Evolutionary conservation across 2,888 invertebrate genomes (phyloP).

Genomic region (Hirtodrosophila confusa): DNA sequence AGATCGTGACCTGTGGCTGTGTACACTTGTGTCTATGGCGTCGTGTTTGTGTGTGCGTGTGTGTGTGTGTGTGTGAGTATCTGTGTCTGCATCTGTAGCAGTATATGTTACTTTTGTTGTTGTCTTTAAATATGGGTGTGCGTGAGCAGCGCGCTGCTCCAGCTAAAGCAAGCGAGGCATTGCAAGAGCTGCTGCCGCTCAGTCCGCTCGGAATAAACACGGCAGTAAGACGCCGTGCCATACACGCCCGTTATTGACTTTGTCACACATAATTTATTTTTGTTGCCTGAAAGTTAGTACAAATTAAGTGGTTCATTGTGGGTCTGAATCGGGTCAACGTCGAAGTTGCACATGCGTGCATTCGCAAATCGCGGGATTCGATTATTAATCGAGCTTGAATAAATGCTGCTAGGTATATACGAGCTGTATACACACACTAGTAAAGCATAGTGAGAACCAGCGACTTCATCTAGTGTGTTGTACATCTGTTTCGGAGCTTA

Average conservation of each 20-base stretch:
- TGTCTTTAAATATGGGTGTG: constrained; percentile 31
- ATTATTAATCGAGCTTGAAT: background rate
- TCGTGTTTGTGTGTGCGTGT: constrained; percentile 19
- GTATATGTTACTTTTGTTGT: constrained; percentile 34
- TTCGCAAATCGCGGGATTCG: too few species aligned
- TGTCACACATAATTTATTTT: constrained; percentile 51
- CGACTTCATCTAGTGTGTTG: too few species aligned
- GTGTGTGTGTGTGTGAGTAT: constrained; percentile 6
- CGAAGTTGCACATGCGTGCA: background rate
- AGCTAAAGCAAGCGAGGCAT: constrained; percentile 65
- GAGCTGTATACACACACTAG: background rate
- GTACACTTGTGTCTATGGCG: constrained; percentile 50
- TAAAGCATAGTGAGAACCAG: background rate
- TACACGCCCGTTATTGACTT: constrained; percentile 53
- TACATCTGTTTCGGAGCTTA: too few species aligned
- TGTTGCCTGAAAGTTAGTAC: constrained; percentile 44
- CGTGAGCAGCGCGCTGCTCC: constrained; percentile 58
- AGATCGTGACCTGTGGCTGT: constrained; percentile 60
- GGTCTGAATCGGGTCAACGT: constrained; percentile 1
- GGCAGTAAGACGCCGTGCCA: constrained; percentile 54
- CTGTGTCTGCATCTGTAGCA: constrained; percentile 26
- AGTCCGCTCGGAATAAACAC: constrained; percentile 64
- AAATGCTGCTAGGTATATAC: too few species aligned
- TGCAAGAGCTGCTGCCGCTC: constrained; percentile 58
- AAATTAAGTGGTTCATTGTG: constrained; percentile 43